Conservation (phyloP, 1,140 invertebrate species). For the Bombus waltoni region DNA sequence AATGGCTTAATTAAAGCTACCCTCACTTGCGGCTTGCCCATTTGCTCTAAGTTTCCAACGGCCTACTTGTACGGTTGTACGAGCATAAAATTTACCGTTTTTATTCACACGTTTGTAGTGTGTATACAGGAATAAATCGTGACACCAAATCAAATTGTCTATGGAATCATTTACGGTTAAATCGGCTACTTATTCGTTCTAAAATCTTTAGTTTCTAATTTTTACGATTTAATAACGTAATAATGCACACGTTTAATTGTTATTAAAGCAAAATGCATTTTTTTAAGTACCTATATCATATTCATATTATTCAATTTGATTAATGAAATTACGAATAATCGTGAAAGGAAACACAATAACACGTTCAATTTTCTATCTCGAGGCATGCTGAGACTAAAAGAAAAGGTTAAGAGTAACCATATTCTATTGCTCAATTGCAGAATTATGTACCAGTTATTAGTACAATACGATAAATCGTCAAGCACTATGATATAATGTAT, state of each 20-base stretch:
- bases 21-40: conserved; percentile 70
- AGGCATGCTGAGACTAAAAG: background rate
- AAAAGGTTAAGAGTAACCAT: background rate
- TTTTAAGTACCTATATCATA: background rate
- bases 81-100: conserved; percentile 35
- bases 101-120: background rate
- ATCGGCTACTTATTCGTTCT: background rate
- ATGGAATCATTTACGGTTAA: background rate
- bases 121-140: conserved; percentile 18
- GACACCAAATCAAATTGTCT: background rate
- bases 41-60: conserved; percentile 54
- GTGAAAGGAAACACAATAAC: background rate
- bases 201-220: background rate
- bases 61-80: conserved; percentile 32
- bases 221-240: background rate
- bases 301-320: background rate
- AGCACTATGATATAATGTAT: background rate
- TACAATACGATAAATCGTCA: background rate
- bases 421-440: background rate
- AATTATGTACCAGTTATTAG: background rate
- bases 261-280: background rate
- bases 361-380: background rate
- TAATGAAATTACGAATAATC: background rate
- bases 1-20: conserved; percentile 83
- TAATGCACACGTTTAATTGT: background rate